These are phyloP conservation scores for Pangasianodon hypophthalmus DNA, from an alignment of 2,113 vertebrate species.

Conservation along the genomic window DNA sequence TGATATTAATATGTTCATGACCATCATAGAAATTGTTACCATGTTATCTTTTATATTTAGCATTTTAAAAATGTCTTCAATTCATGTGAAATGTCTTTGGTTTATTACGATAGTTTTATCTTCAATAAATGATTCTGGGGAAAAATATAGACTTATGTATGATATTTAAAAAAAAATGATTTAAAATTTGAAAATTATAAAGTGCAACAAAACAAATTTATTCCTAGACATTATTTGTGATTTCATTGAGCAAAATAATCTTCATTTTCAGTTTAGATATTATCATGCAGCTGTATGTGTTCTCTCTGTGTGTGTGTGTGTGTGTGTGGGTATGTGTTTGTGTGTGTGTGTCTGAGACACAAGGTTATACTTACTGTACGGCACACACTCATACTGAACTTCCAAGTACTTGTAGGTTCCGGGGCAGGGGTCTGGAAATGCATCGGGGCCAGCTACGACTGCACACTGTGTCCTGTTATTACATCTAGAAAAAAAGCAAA, in stretches of 20 bases:
- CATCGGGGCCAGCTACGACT: conserved; percentile 52
- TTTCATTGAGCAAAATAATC: too few relatives aligned
- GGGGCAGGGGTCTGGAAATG: conserved; percentile 51
- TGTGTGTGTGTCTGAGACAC: neutral
- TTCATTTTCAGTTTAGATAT: too few relatives aligned
- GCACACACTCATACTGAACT: conserved; percentile 54
- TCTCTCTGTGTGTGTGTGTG: too few relatives aligned
- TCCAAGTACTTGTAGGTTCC: conserved; percentile 54
- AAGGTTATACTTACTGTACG: conserved; percentile 48
- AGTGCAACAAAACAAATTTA: too few relatives aligned
- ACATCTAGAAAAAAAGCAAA: conserved; percentile 35
- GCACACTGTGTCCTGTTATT: conserved; percentile 55
- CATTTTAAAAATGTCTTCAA: neutral
- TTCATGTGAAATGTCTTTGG: neutral
- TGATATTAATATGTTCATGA: neutral
- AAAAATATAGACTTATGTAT: too few relatives aligned
- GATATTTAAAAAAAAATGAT: too few relatives aligned
- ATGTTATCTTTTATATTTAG: neutral
- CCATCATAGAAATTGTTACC: neutral
- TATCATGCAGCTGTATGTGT: too few relatives aligned
- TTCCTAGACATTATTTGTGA: too few relatives aligned
- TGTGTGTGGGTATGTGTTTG: too few relatives aligned
- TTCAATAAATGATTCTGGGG: too few relatives aligned
- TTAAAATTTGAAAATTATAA: too few relatives aligned
- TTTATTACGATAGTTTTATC: too few relatives aligned